A percentile compares a stretch with the other conserved stretches of the same genome.
Conservation (phyloP, 2,113 vertebrate genomes). For the Crotalus helleri region DNA sequence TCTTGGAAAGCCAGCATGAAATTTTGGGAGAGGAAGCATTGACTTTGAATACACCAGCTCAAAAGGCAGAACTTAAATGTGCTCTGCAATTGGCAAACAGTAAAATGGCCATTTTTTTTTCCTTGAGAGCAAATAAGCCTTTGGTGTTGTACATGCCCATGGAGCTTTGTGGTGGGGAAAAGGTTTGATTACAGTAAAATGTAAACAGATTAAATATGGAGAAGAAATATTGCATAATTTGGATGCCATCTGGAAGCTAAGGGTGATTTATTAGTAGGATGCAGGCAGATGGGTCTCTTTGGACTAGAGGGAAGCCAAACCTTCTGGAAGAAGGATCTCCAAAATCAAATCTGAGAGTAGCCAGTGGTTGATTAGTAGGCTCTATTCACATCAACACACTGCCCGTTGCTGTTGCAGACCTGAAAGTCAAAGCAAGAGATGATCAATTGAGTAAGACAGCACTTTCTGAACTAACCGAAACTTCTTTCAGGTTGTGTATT, state of each 20-base stretch:
- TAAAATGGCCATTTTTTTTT: not conserved
- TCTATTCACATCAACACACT: slow-evolving; percentile 73
- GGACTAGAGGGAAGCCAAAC: not conserved
- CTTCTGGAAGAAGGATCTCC: not conserved
- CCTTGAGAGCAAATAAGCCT: not conserved
- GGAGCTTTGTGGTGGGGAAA: not conserved
- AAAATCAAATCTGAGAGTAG: not conserved
- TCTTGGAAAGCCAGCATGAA: not conserved
- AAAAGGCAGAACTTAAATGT: not conserved
- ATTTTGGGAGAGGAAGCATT: not conserved
- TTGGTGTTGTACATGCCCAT: not conserved
- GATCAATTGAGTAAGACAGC: no score
- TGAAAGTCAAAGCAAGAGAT: no score
- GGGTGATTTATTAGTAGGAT: not conserved
- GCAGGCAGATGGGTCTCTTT: not conserved
- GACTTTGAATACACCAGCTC: not conserved
- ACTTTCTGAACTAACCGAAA: no score
- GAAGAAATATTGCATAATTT: not conserved
- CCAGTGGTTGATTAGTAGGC: slow-evolving; percentile 69
- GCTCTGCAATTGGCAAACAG: not conserved
- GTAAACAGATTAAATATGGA: not conserved
- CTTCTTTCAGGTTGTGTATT: no score
- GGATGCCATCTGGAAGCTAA: not conserved
- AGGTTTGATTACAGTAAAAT: not conserved
- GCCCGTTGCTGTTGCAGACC: slow-evolving; percentile 56